Evolutionary conservation across 2,888 invertebrate genomes (phyloP).

Genomic region (Stictocephala bisonia): DNA sequence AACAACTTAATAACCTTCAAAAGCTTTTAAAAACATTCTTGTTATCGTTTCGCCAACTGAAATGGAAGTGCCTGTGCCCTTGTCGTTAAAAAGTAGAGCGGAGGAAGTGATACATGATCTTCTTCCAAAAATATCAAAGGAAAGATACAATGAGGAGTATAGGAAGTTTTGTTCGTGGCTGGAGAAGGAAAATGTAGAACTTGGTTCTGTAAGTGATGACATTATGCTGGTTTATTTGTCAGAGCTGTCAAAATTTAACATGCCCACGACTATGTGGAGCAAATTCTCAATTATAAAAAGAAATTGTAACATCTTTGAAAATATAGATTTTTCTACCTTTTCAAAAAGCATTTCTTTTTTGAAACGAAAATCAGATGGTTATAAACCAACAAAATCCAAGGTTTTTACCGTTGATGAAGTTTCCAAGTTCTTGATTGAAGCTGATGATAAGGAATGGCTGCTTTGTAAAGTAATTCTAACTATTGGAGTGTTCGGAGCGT

Average conservation of each 20-base stretch:
- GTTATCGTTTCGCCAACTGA: no score
- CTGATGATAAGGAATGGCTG: neutral
- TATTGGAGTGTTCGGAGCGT: conserved; percentile 38
- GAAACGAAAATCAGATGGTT: conserved; percentile 15
- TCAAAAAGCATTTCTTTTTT: conserved; percentile 37
- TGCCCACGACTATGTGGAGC: conserved; percentile 27
- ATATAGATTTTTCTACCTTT: conserved; percentile 25
- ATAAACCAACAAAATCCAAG: conserved; percentile 23
- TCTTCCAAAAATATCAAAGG: no score
- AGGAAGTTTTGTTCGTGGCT: no score
- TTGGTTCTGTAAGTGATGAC: no score
- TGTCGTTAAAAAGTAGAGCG: no score
- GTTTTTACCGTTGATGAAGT: conserved; percentile 26
- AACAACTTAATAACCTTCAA: no score
- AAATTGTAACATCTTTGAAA: neutral
- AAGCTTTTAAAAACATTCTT: no score
- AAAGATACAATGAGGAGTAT: no score
- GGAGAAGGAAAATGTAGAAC: no score
- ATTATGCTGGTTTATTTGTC: conserved; percentile 28
- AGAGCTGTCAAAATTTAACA: conserved; percentile 18
- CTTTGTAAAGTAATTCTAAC: conserved; percentile 26
- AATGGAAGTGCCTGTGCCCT: no score
- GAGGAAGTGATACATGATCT: no score
- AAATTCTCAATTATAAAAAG: conserved; percentile 35
- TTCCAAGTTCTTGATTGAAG: conserved; percentile 19